phyloP scores from a whole-genome alignment of 2,797 vertebrate genomes.

The Smutsia temminckii region DNA sequence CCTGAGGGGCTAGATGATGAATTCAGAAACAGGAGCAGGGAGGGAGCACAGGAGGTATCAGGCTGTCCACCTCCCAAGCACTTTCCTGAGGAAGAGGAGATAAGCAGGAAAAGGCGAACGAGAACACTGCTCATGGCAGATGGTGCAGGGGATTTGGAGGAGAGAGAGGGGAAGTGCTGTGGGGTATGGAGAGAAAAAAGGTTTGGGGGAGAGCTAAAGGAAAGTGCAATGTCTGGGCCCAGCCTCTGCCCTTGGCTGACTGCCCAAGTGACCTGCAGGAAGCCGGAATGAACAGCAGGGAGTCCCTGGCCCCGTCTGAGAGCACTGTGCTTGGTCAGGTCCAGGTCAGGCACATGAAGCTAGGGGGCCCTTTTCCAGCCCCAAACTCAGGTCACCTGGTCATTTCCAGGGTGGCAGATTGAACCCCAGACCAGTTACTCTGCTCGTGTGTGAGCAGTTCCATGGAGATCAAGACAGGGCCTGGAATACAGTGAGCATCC shows the following conservation, averaged over 20 bases:
- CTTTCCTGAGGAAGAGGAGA: conserved; percentile 88
- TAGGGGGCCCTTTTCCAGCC: not conserved
- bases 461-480: not conserved
- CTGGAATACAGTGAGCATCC: not conserved
- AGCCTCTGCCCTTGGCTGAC: conserved; percentile 32
- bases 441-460: not conserved
- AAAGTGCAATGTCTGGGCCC: not conserved
- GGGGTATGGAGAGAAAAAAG: not conserved
- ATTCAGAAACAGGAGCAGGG: conserved; percentile 79
- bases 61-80: conserved; percentile 83
- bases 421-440: not conserved
- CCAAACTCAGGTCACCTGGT: not conserved
- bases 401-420: not conserved
- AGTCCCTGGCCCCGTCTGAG: not conserved
- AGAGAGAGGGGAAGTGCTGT: not conserved
- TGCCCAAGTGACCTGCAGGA: not conserved
- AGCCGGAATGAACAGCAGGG: not conserved
- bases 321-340: not conserved
- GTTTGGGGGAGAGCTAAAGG: not conserved
- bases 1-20: conserved; percentile 74
- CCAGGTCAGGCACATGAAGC: not conserved
- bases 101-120: conserved; percentile 92
- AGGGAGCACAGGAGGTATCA: conserved; percentile 81
- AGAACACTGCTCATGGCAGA: conserved; percentile 90
- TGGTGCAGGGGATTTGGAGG: conserved; percentile 87